Percentiles rank a stretch among this genome's conserved stretches.
Conservation (phyloP, 37 sponge, comb jelly and placozoan species). For the Bolinopsis microptera region DNA sequence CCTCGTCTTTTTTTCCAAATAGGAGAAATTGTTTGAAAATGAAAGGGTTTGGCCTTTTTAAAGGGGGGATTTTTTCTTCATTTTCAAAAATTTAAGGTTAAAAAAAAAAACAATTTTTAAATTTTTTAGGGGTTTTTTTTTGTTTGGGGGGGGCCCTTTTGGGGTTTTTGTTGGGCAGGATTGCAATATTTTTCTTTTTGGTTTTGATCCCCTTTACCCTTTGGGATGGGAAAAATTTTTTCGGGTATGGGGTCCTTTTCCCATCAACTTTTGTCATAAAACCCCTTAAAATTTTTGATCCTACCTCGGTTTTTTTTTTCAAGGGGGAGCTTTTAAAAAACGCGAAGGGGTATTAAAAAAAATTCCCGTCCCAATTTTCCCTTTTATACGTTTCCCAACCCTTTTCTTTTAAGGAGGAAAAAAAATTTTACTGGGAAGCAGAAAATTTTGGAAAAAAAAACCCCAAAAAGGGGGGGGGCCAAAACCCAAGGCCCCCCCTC, state of each 20-base stretch:
- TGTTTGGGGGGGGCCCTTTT: not conserved
- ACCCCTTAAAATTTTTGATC: not conserved
- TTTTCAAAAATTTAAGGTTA: not conserved
- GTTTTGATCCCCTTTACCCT: not conserved
- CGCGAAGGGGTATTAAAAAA: no score
- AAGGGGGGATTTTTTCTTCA: not conserved
- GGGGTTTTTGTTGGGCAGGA: no score
- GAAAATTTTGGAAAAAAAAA: no score
- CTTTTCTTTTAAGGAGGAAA: no score
- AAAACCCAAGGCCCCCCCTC: no score
- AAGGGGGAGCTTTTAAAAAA: no score
- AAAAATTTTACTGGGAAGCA: no score
- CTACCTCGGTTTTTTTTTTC: no score
- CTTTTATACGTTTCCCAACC: no score
- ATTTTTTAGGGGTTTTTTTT: not conserved
- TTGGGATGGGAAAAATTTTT: not conserved
- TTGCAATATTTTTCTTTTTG: not conserved
- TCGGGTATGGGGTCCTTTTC: no score
- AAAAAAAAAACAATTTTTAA: not conserved
- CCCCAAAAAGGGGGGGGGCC: no score
- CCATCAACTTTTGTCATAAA: not conserved
- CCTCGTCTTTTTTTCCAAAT: not conserved
- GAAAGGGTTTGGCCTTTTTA: not conserved
- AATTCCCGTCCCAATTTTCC: no score
- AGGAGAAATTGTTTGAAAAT: not conserved